phyloP scores from a whole-genome alignment of 1,140 invertebrate genomes.

The Diorhabda carinulata region DNA sequence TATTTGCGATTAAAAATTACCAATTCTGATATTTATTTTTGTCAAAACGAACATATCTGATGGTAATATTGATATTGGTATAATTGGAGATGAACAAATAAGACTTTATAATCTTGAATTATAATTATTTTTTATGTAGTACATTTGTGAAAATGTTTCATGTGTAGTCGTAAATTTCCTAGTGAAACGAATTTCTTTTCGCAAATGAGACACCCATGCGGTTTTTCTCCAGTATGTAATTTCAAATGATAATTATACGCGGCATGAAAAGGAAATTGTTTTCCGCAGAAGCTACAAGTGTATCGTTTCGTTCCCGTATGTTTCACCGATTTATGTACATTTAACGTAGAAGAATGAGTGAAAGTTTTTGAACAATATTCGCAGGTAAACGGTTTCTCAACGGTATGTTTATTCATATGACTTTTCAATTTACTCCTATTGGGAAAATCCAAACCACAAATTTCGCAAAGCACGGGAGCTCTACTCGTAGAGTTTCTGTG shows the following conservation, averaged over 20 bases:
- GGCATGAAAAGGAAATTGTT: not conserved
- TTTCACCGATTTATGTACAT: not conserved
- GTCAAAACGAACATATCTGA: constrained; percentile 1
- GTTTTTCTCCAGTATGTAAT: constrained; percentile 54
- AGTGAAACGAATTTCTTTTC: constrained; percentile 61
- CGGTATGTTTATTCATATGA: not conserved
- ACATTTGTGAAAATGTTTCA: constrained; percentile 49
- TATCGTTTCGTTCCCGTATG: not conserved
- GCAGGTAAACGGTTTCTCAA: not conserved
- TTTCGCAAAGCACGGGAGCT: not conserved
- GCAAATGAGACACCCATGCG: constrained; percentile 68
- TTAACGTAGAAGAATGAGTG: not conserved
- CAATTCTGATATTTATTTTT: no score
- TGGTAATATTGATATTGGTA: no score
- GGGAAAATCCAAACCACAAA: not conserved
- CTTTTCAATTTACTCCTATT: not conserved
- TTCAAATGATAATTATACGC: constrained; percentile 13
- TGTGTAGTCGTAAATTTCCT: constrained; percentile 58
- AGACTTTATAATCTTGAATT: no score
- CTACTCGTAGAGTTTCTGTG: not conserved
- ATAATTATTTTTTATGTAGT: no score
- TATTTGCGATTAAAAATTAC: no score
- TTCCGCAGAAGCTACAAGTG: not conserved
- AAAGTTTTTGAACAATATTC: not conserved
- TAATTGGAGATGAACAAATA: no score